Evolutionary conservation across 2,113 vertebrate genomes (phyloP).

Genomic region (Zapornia atra): DNA sequence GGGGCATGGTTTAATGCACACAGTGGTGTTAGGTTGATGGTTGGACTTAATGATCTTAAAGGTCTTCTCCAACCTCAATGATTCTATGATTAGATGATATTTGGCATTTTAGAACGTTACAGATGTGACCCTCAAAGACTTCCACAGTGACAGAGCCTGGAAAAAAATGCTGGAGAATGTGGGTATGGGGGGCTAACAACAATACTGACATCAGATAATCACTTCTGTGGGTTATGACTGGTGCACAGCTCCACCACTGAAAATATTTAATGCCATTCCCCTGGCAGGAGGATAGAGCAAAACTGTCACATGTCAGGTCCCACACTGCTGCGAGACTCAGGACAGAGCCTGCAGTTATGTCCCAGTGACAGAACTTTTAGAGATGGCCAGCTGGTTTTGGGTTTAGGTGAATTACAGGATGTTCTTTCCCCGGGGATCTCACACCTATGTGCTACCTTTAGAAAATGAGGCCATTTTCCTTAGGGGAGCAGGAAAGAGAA

Average conservation of each 20-base stretch:
- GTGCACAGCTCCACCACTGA: background rate
- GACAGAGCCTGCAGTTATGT: background rate
- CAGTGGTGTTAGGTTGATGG: no score
- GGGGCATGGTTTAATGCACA: no score
- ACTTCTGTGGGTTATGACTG: background rate
- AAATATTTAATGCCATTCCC: background rate
- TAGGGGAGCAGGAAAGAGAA: background rate
- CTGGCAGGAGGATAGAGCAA: background rate
- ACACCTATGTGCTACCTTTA: background rate
- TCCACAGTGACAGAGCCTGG: background rate
- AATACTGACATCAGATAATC: background rate
- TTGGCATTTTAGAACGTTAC: background rate
- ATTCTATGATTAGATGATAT: background rate
- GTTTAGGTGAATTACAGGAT: background rate
- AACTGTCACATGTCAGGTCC: background rate
- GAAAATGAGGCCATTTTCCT: background rate
- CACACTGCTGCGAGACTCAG: fast-evolving
- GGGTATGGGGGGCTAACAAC: background rate
- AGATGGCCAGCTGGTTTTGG: background rate
- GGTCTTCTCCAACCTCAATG: no score
- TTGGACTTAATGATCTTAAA: no score
- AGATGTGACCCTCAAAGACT: background rate
- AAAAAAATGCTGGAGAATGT: background rate
- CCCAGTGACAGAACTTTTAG: background rate
- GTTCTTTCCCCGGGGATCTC: background rate